These are phyloP conservation scores for Ctena decussata DNA, from an alignment of 2,888 invertebrate genomes.

Conservation along the genomic window DNA sequence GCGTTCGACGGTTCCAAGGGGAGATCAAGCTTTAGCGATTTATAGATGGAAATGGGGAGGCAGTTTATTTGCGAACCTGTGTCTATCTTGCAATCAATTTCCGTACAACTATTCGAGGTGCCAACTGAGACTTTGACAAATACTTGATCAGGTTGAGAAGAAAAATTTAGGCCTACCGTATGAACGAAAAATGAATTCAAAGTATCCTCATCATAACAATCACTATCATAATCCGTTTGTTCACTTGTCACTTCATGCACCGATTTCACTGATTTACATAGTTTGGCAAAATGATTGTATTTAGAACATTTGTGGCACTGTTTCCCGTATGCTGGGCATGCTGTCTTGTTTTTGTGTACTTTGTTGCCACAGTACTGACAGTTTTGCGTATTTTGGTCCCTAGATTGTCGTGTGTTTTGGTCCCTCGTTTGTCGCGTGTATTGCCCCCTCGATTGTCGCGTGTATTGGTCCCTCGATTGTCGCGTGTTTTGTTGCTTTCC, in stretches of 20 bases:
- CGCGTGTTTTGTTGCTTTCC: too few species aligned
- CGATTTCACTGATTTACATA: too few species aligned
- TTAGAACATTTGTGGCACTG: too few species aligned
- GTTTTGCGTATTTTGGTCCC: too few species aligned
- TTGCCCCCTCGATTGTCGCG: neutral
- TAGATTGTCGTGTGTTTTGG: too few species aligned
- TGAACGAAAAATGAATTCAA: neutral
- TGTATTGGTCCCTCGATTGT: neutral
- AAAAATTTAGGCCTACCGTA: neutral
- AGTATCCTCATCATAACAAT: neutral
- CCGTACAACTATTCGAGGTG: neutral
- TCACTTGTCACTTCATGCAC: neutral
- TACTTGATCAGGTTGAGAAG: neutral
- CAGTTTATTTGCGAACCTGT: neutral
- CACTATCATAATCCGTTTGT: neutral
- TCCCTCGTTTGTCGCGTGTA: neutral
- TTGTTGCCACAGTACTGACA: neutral
- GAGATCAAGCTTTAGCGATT: neutral
- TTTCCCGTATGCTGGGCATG: too few species aligned
- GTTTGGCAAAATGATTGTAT: too few species aligned
- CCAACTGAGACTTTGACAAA: neutral
- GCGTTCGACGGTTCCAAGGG: too few species aligned
- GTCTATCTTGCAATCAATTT: neutral
- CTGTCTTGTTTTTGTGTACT: neutral
- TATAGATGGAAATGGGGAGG: neutral